A percentile compares a stretch with the other conserved stretches of the same genome.
phyloP scores from a whole-genome alignment of 1,140 invertebrate genomes.

The Potamilus streckersoni region DNA sequence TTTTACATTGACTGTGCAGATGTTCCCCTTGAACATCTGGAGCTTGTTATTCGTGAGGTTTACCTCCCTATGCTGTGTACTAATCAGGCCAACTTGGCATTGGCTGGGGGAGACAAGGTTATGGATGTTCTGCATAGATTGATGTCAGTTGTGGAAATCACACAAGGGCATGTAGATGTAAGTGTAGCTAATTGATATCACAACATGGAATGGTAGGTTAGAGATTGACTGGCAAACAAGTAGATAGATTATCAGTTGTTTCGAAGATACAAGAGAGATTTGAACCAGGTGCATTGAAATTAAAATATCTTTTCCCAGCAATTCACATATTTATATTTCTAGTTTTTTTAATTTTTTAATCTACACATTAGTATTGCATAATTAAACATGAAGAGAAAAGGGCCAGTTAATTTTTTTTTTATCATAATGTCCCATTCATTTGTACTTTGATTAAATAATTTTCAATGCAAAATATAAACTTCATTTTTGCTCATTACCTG shows the following conservation, averaged over 20 bases:
- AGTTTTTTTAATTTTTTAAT: too few relatives aligned
- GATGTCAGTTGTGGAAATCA: constrained; percentile 63
- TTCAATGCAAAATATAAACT: too few relatives aligned
- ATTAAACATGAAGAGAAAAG: too few relatives aligned
- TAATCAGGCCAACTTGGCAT: constrained; percentile 52
- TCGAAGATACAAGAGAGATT: neutral
- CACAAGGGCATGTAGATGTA: constrained; percentile 64
- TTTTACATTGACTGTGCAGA: constrained; percentile 62
- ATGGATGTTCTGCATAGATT: constrained; percentile 67
- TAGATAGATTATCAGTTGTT: neutral
- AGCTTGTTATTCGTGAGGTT: constrained; percentile 63
- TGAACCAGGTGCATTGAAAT: neutral
- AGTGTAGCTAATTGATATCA: constrained; percentile 10
- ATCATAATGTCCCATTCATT: too few relatives aligned
- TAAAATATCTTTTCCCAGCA: neutral
- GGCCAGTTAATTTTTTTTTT: too few relatives aligned
- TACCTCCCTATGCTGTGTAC: constrained; percentile 66
- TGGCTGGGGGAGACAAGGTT: constrained; percentile 61
- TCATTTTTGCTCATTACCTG: too few relatives aligned
- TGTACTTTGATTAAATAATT: too few relatives aligned
- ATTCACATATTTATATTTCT: neutral
- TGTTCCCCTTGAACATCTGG: constrained; percentile 61
- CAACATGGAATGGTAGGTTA: neutral
- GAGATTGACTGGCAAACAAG: neutral
- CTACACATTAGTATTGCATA: too few relatives aligned